A percentile compares a stretch with the other conserved stretches of the same genome.
phyloP scores from a whole-genome alignment of 2,113 vertebrate species.

The Pelecanoides urinatrix region DNA sequence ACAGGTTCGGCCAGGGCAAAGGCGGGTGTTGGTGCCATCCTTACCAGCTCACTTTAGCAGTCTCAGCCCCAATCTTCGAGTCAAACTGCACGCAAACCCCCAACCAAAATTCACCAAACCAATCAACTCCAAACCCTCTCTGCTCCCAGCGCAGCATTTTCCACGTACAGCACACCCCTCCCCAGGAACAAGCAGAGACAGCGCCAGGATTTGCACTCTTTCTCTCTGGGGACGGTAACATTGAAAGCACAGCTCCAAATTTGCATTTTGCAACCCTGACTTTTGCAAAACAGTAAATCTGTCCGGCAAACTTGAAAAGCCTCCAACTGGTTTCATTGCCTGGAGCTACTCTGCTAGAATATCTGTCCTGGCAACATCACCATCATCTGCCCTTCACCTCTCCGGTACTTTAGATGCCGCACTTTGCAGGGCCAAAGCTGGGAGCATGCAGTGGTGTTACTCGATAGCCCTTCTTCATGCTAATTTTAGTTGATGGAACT shows the following conservation, averaged over 20 bases:
- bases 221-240: neutral
- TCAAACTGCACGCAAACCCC: neutral
- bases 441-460: neutral
- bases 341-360: neutral
- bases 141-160: neutral
- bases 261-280: slow-evolving; percentile 11
- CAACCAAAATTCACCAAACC: neutral
- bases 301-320: neutral
- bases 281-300: slow-evolving; percentile 16
- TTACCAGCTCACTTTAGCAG: neutral
- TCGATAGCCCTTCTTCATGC: neutral
- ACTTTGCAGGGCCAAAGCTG: neutral
- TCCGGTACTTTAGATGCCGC: neutral
- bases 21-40: neutral
- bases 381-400: slow-evolving; percentile 38
- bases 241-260: neutral
- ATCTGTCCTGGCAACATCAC: slow-evolving; percentile 13
- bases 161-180: too few species aligned
- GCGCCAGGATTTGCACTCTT: neutral
- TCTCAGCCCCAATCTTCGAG: neutral
- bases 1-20: neutral
- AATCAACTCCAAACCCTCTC: neutral
- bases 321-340: slow-evolving; percentile 11
- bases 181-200: neutral
- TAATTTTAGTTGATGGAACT: slow-evolving; percentile 36